Base-by-base conservation (phyloP, 2,113 vertebrate genomes). In the Oxyura jamaicensis region DNA sequence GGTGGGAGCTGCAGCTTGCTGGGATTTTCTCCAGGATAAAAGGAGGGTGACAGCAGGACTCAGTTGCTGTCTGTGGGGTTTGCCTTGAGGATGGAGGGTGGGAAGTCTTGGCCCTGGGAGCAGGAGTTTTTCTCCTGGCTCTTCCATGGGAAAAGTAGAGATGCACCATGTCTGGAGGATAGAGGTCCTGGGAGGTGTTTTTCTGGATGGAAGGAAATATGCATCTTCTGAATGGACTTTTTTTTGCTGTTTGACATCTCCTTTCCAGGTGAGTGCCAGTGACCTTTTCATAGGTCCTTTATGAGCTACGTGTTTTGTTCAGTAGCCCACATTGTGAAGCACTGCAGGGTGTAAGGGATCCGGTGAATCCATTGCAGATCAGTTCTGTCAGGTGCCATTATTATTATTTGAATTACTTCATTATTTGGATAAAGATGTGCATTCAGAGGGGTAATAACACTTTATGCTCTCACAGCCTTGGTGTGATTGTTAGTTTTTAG, bases 241-340 rank as follows among this genome's bases (percentile, higher is more conserved):
- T 16, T 35, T 44, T 63, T 52, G 19, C 60, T 74, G 0, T 21
- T 74, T 53, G 88, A 74, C 76, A 50, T 79, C 83, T 2, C 42
- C 72, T 86, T 94, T 94, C 94, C 77, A 96, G 93, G 92, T 94
- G 90, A 92, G 86, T 4, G 66, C 76, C 15, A 5, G 18, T 66
- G 93, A 85, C 95, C 80, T 93, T 96, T 91, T 68, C 60, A 39
- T 60, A 42, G 0, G 1, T 92, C 71, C 53, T 82, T 1, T 20
- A 4, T 63, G 83, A 91, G 11, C 88, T 36, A 14, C 0, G 0
- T 1, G 13, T 36, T 44, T 74, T 85, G 78, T 14, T 65, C 67
- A 15, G 41, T 55, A 80, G 3, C 41, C 25, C 2, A 0, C 16
- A 28, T 1, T 36, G 33, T 10, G 25, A 62, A 69, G 53, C 21